Conservation (phyloP, 2,888 invertebrate genomes). For the Aquatica leii region DNA sequence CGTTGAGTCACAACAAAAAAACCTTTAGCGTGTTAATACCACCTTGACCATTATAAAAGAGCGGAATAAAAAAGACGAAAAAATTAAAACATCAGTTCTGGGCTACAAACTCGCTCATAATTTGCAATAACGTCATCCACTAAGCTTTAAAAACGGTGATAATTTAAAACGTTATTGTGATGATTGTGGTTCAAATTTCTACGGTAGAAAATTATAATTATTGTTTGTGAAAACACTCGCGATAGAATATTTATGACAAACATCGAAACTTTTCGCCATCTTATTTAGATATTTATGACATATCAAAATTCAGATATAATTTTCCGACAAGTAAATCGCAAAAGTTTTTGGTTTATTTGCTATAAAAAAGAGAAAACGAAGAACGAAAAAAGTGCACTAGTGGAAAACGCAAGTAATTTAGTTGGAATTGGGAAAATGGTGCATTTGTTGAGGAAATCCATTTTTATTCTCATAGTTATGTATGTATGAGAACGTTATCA, state of each 20-base stretch:
- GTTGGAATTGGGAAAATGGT: no score
- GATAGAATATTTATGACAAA: not conserved
- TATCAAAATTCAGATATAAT: slow-evolving; percentile 11
- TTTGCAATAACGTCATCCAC: slow-evolving; percentile 35
- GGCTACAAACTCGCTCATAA: slow-evolving; percentile 29
- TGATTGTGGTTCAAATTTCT: slow-evolving; percentile 31
- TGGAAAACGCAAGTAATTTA: no score
- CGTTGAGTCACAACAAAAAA: not conserved
- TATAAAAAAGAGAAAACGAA: no score
- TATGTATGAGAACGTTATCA: slow-evolving; percentile 22
- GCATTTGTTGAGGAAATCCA: no score
- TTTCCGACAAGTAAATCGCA: not conserved
- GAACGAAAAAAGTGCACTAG: no score
- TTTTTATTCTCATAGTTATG: slow-evolving; percentile 7
- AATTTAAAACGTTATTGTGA: slow-evolving; percentile 44
- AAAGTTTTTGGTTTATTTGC: not conserved
- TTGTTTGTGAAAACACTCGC: not conserved
- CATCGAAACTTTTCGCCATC: slow-evolving; percentile 1
- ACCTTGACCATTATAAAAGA: slow-evolving; percentile 7
- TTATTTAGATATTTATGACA: slow-evolving; percentile 8
- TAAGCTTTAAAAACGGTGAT: slow-evolving; percentile 37
- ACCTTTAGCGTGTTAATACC: not conserved
- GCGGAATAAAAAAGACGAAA: slow-evolving; percentile 18
- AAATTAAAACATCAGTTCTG: slow-evolving; percentile 31
- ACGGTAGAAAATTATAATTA: not conserved